A percentile compares a stretch with the other conserved stretches of the same genome.
phyloP scores from a whole-genome alignment of 2,797 vertebrate genomes.

The Channa striata region DNA sequence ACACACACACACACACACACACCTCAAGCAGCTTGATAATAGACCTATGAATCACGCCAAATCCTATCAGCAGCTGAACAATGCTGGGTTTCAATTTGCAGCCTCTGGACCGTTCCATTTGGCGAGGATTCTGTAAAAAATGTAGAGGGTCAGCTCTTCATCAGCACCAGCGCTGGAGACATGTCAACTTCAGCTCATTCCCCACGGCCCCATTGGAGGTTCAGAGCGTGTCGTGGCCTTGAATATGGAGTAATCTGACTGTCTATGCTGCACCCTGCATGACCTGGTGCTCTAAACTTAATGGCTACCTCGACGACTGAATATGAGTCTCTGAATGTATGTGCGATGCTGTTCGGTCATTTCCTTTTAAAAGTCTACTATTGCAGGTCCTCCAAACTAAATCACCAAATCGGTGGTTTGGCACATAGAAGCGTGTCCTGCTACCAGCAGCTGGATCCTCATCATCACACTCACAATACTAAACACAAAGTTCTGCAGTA shows the following conservation, averaged over 20 bases:
- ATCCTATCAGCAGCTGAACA: slow-evolving; percentile 63
- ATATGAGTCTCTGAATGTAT: slow-evolving; percentile 1
- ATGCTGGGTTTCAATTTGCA: slow-evolving; percentile 68
- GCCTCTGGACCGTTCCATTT: slow-evolving; percentile 65
- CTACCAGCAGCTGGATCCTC: no score
- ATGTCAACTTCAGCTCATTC: slow-evolving; percentile 32
- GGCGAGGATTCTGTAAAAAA: slow-evolving; percentile 39
- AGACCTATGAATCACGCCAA: slow-evolving; percentile 49
- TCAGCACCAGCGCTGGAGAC: slow-evolving; percentile 24
- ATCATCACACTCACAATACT: no score
- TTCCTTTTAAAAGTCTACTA: neutral
- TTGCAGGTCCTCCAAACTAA: no score
- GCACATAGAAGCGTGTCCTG: no score
- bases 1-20: slow-evolving; percentile 29
- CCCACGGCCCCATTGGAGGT: slow-evolving; percentile 50
- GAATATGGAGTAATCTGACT: slow-evolving; percentile 47
- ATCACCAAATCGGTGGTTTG: no score
- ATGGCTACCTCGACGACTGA: slow-evolving; percentile 12
- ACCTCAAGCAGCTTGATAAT: slow-evolving; percentile 30
- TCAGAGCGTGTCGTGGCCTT: slow-evolving; percentile 49
- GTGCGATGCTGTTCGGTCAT: neutral
- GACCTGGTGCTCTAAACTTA: slow-evolving; percentile 2
- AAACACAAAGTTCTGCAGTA: no score
- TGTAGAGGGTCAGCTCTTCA: slow-evolving; percentile 54
- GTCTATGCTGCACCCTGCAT: slow-evolving; percentile 2